Evolutionary conservation across 2,797 vertebrate species (phyloP).

Genomic region (Platalea minor): DNA sequence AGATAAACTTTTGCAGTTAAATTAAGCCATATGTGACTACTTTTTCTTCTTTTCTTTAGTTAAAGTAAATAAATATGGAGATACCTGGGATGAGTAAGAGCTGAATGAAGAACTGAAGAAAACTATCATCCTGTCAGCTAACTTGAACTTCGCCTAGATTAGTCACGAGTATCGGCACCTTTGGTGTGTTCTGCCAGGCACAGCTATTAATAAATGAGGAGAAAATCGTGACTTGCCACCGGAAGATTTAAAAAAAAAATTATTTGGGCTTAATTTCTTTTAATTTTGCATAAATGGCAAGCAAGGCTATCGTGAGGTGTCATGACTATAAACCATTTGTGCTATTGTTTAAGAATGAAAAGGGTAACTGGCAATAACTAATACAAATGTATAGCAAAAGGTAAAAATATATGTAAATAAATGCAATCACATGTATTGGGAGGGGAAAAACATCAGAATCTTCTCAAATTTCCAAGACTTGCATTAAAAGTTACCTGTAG

Average conservation of each 20-base stretch:
- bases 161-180: slow-evolving; percentile 24
- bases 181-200: slow-evolving; percentile 16
- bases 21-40: not conserved
- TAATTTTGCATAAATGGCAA: not conserved
- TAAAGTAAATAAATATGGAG: slow-evolving; percentile 94
- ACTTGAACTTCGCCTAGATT: slow-evolving; percentile 54
- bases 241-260: not conserved
- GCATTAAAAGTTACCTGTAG: slow-evolving; percentile 49
- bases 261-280: slow-evolving; percentile 25
- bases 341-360: slow-evolving; percentile 21
- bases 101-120: slow-evolving; percentile 47
- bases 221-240: slow-evolving; percentile 34
- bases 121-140: not conserved
- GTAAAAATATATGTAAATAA: not conserved
- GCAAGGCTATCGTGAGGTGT: not conserved
- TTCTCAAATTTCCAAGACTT: slow-evolving; percentile 32
- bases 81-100: slow-evolving; percentile 90
- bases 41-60: slow-evolving; percentile 71
- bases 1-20: not conserved
- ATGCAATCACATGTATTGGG: not conserved
- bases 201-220: slow-evolving; percentile 31
- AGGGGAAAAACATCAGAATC: not conserved
- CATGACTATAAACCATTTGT: slow-evolving; percentile 1
- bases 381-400: not conserved
- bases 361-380: not conserved